Evolutionary conservation across 2,888 invertebrate species (phyloP).

Genomic region (Torymus aiolomorphi): DNA sequence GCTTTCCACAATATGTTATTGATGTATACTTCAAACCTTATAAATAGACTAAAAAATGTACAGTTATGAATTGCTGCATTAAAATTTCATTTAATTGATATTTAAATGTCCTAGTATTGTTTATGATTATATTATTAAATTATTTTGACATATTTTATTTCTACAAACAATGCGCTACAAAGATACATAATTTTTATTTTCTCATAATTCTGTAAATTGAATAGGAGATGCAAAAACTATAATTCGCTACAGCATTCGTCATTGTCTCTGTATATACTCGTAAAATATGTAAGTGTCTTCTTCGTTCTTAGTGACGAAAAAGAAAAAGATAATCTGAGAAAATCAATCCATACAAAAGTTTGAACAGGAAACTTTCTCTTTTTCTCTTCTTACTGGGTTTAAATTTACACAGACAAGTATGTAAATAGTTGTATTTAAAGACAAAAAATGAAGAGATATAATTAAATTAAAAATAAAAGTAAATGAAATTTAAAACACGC

Average conservation of each 20-base stretch:
- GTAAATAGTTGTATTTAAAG: slow-evolving; percentile 66
- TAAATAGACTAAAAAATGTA: slow-evolving; percentile 34
- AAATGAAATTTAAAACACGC: slow-evolving; percentile 60
- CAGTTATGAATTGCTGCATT: slow-evolving; percentile 1
- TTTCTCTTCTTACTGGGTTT: slow-evolving; percentile 18
- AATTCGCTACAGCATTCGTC: slow-evolving; percentile 1
- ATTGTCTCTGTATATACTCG: not conserved
- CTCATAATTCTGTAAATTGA: slow-evolving; percentile 1
- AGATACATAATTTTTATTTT: not conserved
- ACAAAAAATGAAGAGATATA: slow-evolving; percentile 50
- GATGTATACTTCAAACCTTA: not conserved
- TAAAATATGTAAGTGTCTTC: slow-evolving; percentile 24
- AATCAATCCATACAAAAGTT: not conserved
- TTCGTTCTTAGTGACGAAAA: slow-evolving; percentile 20
- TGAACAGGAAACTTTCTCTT: not conserved
- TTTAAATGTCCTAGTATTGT: not conserved
- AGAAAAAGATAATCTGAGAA: not conserved
- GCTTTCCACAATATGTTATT: not conserved
- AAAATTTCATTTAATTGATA: not conserved
- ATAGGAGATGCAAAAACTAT: not conserved
- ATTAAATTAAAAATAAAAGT: slow-evolving; percentile 53
- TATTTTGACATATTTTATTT: not conserved
- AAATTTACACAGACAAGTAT: slow-evolving; percentile 13
- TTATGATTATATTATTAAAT: not conserved
- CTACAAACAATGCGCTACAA: not conserved